These are phyloP conservation scores for Chaetodon auriga DNA, from an alignment of 2,113 vertebrate species.

Conservation along the genomic window DNA sequence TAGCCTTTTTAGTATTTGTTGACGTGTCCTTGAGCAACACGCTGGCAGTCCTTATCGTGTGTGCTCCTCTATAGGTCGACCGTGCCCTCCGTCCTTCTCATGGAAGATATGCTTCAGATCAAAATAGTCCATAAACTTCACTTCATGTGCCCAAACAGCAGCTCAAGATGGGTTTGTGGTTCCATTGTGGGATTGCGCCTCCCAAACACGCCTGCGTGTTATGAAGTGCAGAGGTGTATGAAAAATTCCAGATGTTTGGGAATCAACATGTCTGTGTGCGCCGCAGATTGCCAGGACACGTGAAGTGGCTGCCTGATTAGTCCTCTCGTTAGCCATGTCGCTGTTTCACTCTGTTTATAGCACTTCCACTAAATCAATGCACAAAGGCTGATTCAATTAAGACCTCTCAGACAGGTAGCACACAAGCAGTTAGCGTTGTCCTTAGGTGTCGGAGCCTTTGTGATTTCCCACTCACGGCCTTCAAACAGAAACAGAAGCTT, in stretches of 20 bases:
- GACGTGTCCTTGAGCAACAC: constrained; percentile 28
- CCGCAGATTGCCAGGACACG: constrained; percentile 15
- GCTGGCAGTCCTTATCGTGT: not conserved
- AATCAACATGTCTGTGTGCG: constrained; percentile 2
- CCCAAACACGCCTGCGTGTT: not conserved
- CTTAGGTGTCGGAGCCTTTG: constrained; percentile 28
- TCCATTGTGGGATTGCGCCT: not conserved
- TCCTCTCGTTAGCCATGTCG: constrained; percentile 28
- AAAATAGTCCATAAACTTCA: constrained; percentile 13
- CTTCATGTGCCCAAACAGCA: not conserved
- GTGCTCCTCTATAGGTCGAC: not conserved
- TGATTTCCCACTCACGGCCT: not conserved
- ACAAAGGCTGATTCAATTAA: constrained; percentile 69
- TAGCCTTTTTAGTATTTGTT: not conserved
- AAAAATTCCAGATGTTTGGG: constrained; percentile 35
- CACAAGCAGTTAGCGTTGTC: constrained; percentile 52
- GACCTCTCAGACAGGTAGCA: constrained; percentile 66
- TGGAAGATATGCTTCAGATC: constrained; percentile 1
- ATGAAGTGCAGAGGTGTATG: not conserved
- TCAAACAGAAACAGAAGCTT: constrained; percentile 3
- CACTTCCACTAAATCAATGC: constrained; percentile 69
- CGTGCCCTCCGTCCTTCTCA: constrained; percentile 7
- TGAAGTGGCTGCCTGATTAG: constrained; percentile 52
- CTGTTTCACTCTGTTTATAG: constrained; percentile 52
- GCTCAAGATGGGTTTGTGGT: not conserved